Evolutionary conservation across 2,797 vertebrate genomes (phyloP).

Genomic region (Myiotriccus ornatus): DNA sequence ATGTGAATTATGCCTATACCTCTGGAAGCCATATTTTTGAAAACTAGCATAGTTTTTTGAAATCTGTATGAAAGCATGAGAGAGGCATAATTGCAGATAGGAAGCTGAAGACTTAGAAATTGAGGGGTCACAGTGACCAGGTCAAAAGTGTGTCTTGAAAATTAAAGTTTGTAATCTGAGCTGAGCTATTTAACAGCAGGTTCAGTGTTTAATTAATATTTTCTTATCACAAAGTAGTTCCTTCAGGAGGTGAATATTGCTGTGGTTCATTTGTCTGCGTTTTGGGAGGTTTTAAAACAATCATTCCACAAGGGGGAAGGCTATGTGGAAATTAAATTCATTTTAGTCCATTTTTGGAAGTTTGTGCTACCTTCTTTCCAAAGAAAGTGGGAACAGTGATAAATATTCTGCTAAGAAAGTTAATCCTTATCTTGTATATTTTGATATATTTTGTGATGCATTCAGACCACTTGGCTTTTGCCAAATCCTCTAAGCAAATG

Average conservation of each 20-base stretch:
- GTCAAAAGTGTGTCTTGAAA: not conserved
- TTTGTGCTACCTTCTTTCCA: not conserved
- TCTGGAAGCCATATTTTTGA: not conserved
- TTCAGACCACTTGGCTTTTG: constrained; percentile 11
- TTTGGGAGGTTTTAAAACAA: not conserved
- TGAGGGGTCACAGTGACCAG: not conserved
- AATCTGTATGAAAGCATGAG: not conserved
- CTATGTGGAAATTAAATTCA: not conserved
- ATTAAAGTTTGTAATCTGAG: not conserved
- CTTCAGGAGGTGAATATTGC: not conserved
- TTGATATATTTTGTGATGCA: constrained; percentile 5
- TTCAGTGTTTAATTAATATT: not conserved
- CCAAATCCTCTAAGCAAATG: constrained; percentile 44
- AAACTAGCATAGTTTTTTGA: not conserved
- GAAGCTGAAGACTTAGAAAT: not conserved
- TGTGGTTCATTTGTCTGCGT: not conserved
- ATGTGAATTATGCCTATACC: not conserved
- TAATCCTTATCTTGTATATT: constrained; percentile 18
- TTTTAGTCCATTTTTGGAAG: not conserved
- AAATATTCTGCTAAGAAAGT: constrained; percentile 25
- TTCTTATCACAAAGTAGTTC: not conserved
- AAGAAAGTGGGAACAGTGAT: constrained; percentile 1
- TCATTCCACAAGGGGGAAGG: not conserved
- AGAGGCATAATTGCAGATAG: not conserved
- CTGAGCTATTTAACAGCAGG: not conserved